Evolutionary conservation across 2,113 vertebrate species (phyloP), one percentile per base, ranked within the genome.

Genomic region (Cheilinus undulatus): DNA sequence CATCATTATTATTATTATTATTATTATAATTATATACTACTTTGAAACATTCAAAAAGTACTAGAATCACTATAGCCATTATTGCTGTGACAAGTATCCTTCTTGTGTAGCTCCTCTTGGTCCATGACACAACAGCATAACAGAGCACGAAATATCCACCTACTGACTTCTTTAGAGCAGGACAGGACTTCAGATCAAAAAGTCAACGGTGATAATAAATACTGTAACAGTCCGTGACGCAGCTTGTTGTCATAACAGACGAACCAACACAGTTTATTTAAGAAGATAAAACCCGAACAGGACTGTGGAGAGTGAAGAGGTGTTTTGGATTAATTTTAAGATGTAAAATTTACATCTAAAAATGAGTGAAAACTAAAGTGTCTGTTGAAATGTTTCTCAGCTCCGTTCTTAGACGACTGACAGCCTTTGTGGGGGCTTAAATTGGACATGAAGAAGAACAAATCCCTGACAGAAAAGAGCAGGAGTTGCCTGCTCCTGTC

Each of bases 141-240:
- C 79, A 78, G 84, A 84, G 82, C 73, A 69, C 67, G 72, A 62
- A 59, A 79, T 53, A 73, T 42, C 65, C 67, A 59, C 70, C 76
- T 19, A 60, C 50, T 46, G 69, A 78, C 71, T 73, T 76, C 59
- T 60, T 54, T 19, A 61, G 68, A 86, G 73, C 81, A 82, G 80
- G 80, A 78, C 64, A 59, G 58, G 78, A 73, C 80, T 73, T 85
- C 28, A 46, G 74, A 57, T 68, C 40, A 59, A 65, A 30, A 61
- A 68, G 78, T 81, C 71, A 63, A n/a, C 3, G 62, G 69, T 72
- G 69, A 76, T 73, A 90, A 91, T 91, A 93, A 93, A 93, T 93
- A 93, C 91, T 93, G 90, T 34, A 46, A 43, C 38, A 74, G 87
- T 68, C 65, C 48, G 14, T 71, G 40, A 50, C 0, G 53, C 65